Evolutionary conservation across 2,113 vertebrate species (phyloP).

Genomic region (Scalopus aquaticus): DNA sequence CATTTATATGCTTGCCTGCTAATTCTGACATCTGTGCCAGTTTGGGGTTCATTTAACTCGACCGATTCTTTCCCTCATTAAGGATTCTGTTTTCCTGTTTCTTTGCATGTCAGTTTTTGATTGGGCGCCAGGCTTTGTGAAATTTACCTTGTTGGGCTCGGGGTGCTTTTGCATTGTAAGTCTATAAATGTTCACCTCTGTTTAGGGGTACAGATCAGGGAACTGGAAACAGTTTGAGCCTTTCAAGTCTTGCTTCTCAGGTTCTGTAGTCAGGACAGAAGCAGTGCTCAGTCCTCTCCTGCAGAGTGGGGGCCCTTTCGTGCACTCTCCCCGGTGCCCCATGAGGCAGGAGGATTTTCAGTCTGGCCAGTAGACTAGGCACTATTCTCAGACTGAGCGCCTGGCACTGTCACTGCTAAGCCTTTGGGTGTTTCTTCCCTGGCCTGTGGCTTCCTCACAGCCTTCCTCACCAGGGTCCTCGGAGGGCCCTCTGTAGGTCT

Average conservation of each 20-base stretch:
- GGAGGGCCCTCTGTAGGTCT: background rate
- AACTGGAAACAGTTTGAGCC: background rate
- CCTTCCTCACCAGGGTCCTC: background rate
- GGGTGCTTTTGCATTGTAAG: background rate
- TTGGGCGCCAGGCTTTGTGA: background rate
- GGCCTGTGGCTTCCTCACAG: background rate
- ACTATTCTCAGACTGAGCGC: background rate
- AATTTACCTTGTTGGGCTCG: background rate
- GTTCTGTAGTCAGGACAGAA: background rate
- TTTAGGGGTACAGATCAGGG: background rate
- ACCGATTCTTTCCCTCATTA: background rate
- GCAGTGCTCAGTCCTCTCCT: background rate
- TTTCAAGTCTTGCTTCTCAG: background rate
- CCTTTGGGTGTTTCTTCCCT: background rate
- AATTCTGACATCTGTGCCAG: background rate
- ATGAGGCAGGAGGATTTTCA: background rate
- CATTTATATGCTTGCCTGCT: background rate
- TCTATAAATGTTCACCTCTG: background rate
- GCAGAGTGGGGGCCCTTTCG: background rate
- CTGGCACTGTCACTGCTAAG: background rate
- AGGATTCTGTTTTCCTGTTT: background rate
- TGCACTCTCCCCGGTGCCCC: background rate
- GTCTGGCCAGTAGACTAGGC: background rate
- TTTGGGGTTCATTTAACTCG: background rate
- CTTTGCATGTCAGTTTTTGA: background rate